Evolutionary conservation across 2,888 invertebrate species (phyloP), one percentile per base, ranked within the genome.

Genomic region (Spilarctia lutea): DNA sequence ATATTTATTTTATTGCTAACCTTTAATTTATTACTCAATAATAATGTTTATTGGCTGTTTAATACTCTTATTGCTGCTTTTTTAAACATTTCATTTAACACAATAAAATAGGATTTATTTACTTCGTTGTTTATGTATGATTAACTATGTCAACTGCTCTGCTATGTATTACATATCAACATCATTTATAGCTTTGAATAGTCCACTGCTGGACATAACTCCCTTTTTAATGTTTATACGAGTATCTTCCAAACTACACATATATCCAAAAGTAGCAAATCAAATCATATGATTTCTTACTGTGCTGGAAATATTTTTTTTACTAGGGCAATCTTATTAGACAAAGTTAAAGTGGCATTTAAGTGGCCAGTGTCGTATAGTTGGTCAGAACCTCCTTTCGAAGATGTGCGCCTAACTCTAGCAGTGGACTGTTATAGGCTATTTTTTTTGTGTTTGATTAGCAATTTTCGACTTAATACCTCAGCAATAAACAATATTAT

Each of bases 91-190:
- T 52, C 8, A 1, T 52, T 24, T 6, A 52, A 8, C n/a, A n/a
- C n/a, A n/a, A n/a, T n/a, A n/a, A n/a, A n/a, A n/a, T n/a, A n/a
- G n/a, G n/a, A n/a, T n/a, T n/a, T n/a, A n/a, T n/a, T n/a, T n/a
- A n/a, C n/a, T n/a, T n/a, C n/a, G n/a, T n/a, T n/a, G n/a, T n/a
- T 42, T 11, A 42, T 13, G 42, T 11, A 42, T 2, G 13, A 0
- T 42, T 1, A 33, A n/a, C 33, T 67, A 65, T 30, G 30, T 70
- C 66, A 79, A 77, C 80, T 82, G 77, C 77, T n/a, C n/a, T 56
- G 8, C 10, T 24, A n/a, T 56, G n/a, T 39, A 39, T 39, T 39
- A 39, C 39, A 39, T 39, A 39, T 39, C 39, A 39, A 11, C n/a
- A 56, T 56, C n/a, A 11, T 56, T 3, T n/a, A n/a, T 3, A n/a